A percentile compares a stretch with the other conserved stretches of the same genome.
These are phyloP conservation scores for Pycnomerus fuliginosus DNA, from an alignment of 2,888 invertebrate genomes.

Conservation along the genomic window DNA sequence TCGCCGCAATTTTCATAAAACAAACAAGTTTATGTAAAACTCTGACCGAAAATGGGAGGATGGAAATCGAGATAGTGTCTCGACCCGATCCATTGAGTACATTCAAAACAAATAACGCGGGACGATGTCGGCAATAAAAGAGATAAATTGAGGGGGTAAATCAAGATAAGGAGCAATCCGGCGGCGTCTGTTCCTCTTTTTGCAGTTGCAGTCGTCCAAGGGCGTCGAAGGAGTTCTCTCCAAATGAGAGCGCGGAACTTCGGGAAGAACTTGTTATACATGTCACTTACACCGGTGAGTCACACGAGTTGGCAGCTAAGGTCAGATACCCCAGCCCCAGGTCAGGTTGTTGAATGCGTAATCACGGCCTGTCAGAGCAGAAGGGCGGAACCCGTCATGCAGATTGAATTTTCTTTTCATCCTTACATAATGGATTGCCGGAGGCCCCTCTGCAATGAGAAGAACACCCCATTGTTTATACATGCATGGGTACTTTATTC, in stretches of 20 bases:
- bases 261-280: conserved; percentile 47
- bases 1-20: too few species aligned
- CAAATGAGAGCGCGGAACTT: conserved; percentile 31
- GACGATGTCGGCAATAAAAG: conserved; percentile 12
- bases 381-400: conserved; percentile 51
- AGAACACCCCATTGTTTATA: conserved; percentile 47
- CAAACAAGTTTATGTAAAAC: too few species aligned
- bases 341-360: conserved; percentile 52
- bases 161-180: conserved; percentile 16
- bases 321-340: conserved; percentile 45
- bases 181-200: conserved; percentile 7
- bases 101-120: conserved; percentile 12
- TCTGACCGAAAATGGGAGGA: too few species aligned
- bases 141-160: conserved; percentile 17
- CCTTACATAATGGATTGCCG: conserved; percentile 52
- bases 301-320: conserved; percentile 42
- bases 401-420: conserved; percentile 55
- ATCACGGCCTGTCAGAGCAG: conserved; percentile 53
- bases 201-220: not conserved
- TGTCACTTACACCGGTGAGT: conserved; percentile 49
- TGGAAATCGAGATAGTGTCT: too few species aligned
- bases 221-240: not conserved
- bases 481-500: conserved; percentile 37
- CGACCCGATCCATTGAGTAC: too few species aligned
- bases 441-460: conserved; percentile 39